Conservation (phyloP, 2,797 vertebrate species). For the Silurus aristotelis region DNA sequence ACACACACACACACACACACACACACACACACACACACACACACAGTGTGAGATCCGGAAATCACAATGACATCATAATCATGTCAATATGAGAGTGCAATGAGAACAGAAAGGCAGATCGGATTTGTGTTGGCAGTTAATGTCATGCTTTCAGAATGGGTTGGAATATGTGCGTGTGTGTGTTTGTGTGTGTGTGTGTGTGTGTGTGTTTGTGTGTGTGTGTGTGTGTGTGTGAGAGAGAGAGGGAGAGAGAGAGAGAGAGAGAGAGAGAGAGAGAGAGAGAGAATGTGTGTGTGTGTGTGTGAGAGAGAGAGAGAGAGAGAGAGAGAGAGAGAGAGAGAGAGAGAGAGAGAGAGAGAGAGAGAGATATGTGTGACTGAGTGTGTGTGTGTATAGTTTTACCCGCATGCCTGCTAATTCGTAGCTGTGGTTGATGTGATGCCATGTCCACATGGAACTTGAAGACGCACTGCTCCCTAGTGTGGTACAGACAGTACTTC, state of each 20-base stretch:
- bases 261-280: neutral
- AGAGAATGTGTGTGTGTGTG: no score
- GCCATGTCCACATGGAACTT: conserved; percentile 68
- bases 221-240: no score
- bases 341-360: no score
- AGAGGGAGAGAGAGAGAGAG: neutral
- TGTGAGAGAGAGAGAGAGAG: neutral
- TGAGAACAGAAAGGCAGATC: conserved; percentile 2
- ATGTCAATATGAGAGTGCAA: neutral
- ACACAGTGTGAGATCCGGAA: conserved; percentile 3
- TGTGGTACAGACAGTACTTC: conserved; percentile 72
- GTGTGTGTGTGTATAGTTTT: conserved; percentile 19
- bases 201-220: no score
- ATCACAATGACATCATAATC: conserved; percentile 1
- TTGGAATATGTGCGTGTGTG: no score
- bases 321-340: no score
- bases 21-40: no score
- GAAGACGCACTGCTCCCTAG: conserved; percentile 70
- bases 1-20: no score
- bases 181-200: no score
- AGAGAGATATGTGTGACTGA: neutral
- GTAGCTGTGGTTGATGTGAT: conserved; percentile 66
- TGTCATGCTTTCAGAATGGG: neutral
- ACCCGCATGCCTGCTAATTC: conserved; percentile 75
- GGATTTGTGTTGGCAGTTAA: neutral